phyloP scores from a whole-genome alignment of 2,888 invertebrate species.

The Strigamia maritima region DNA sequence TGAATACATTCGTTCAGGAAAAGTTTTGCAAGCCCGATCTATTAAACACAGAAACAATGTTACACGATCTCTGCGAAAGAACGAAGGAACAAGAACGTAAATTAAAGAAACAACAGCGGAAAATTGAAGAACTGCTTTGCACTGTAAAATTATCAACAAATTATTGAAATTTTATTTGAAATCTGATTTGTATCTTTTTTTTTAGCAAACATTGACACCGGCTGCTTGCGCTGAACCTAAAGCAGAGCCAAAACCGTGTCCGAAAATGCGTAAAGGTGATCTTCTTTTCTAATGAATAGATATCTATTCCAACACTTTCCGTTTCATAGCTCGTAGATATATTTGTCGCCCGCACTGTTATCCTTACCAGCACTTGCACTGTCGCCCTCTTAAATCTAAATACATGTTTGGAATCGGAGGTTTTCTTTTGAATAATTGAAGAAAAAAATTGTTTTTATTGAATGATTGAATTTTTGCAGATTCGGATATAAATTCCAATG shows the following conservation, averaged over 20 bases:
- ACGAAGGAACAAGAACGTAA: constrained; percentile 9
- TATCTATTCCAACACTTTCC: not conserved
- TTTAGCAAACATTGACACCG: not conserved
- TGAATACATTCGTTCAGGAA: constrained; percentile 12
- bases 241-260: not conserved
- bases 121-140: not conserved
- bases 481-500: not conserved
- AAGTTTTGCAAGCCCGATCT: constrained; percentile 1
- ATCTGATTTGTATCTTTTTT: not conserved
- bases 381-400: constrained; percentile 9
- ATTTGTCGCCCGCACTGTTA: constrained; percentile 15
- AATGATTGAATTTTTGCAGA: not conserved
- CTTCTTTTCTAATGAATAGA: not conserved
- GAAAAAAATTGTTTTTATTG: not conserved
- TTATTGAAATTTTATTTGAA: not conserved
- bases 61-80: constrained; percentile 17
- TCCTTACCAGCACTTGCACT: constrained; percentile 14
- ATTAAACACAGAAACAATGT: not conserved
- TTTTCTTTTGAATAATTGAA: not conserved
- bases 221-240: not conserved
- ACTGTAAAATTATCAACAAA: not conserved
- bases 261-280: not conserved
- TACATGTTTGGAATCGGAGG: constrained; percentile 9
- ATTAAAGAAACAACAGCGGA: not conserved
- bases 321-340: constrained; percentile 24